A percentile compares a stretch with the other conserved stretches of the same genome.
Evolutionary conservation across 2,888 invertebrate genomes (phyloP).

Genomic region (Calliphora vomitoria): DNA sequence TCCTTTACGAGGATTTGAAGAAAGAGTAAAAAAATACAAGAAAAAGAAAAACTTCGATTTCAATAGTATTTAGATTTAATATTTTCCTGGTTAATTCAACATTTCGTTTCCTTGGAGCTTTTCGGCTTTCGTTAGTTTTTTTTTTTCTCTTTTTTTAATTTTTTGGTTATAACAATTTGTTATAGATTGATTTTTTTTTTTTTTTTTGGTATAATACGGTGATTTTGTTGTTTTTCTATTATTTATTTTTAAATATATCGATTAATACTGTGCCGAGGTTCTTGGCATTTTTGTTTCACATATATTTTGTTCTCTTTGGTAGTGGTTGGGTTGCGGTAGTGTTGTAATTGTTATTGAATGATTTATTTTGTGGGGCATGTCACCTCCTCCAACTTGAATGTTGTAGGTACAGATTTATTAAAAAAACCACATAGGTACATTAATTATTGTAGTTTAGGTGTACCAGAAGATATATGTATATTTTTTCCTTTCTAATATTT

Average conservation of each 20-base stretch:
- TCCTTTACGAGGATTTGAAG: constrained; percentile 15
- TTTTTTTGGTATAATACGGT: neutral
- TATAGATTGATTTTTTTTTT: neutral
- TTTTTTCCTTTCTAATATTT: neutral
- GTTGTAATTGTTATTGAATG: constrained; percentile 47
- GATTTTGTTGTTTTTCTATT: constrained; percentile 9
- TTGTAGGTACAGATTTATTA: neutral
- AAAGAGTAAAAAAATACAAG: neutral
- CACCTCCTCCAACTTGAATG: neutral
- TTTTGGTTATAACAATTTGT: neutral
- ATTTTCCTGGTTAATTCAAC: constrained; percentile 4
- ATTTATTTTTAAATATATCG: constrained; percentile 59
- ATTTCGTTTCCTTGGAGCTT: neutral
- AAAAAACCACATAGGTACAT: constrained; percentile 9
- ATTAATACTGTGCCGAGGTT: constrained; percentile 44
- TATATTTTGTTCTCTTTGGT: constrained; percentile 24
- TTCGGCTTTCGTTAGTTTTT: constrained; percentile 2
- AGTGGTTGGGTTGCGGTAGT: constrained; percentile 21
- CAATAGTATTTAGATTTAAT: neutral
- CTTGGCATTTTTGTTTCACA: neutral
- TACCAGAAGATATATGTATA: constrained; percentile 9
- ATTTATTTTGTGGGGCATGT: constrained; percentile 54
- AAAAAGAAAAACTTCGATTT: neutral
- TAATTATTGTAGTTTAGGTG: constrained; percentile 2
- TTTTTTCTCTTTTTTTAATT: neutral